Base-by-base conservation (phyloP, 2,888 invertebrate genomes). In the Fabriciana adippe region DNA sequence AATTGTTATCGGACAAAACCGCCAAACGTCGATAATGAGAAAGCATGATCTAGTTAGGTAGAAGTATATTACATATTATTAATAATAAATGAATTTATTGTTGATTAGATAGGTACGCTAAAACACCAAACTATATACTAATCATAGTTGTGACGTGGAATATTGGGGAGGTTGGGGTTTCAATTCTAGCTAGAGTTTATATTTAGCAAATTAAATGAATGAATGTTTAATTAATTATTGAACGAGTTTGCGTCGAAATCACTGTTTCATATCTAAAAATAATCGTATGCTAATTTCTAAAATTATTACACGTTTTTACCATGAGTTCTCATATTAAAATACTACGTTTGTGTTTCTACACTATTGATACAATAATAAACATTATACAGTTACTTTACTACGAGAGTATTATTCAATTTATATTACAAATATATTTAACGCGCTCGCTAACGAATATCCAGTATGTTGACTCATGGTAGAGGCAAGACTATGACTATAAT, bases 71-170 rank as follows among this genome's bases (percentile, higher is more conserved):
- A 26, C 26, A 26, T 26, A 66, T 55, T 70, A 63, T 50, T 67
- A 62, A 66, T 71, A 62, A 69, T 68, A 66, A 67, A 70, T 70
- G 70, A 72, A 72, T 72, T 72, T 70, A 72, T 72, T 67, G 68
- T 73, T 70, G 62, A 67, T 64, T 68, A 70, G 72, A 61, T 71
- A 71, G 71, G 64, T 64, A 71, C 56, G 60, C 62, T 64, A 55
- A 59, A 66, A 69, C 69, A 68, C 69, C 65, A 68, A 70, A 72
- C 66, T 56, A 59, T 67, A 57, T 21, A 26, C 48, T 60, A 55
- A 61, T 54, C 60, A 48, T 60, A 54, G 5, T 59, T 59, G 59
- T 26, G 59, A 26, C 26, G 55, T 55, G 55, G n/a, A 21, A 13
- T 16, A 35, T 18, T 14, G 61, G 3, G 35, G 50, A 61, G 31